These are phyloP conservation scores for Coptodon bakossiorum DNA, from an alignment of 2,113 vertebrate species.

Conservation along the genomic window DNA sequence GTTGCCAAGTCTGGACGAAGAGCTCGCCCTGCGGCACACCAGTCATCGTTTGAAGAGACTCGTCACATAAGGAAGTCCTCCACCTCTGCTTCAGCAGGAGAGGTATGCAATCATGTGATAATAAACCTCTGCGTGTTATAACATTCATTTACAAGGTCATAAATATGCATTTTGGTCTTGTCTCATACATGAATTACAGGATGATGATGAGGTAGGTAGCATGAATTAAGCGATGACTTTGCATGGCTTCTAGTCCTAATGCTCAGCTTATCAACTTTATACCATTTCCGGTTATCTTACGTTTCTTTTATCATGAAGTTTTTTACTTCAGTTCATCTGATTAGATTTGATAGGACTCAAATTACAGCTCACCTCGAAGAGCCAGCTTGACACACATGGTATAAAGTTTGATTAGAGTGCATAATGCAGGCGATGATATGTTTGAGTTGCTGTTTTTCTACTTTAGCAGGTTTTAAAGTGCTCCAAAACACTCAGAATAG, in stretches of 20 bases:
- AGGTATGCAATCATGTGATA: conserved; percentile 64
- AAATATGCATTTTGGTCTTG: conserved; percentile 29
- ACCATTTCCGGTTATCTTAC: neutral
- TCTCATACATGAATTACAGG: conserved; percentile 45
- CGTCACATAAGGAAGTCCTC: conserved; percentile 68
- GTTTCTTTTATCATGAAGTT: neutral
- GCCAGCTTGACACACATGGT: neutral
- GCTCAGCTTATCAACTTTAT: conserved; percentile 38
- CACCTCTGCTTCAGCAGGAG: conserved; percentile 60
- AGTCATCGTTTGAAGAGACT: conserved; percentile 66
- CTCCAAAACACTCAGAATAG: neutral
- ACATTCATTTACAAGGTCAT: neutral
- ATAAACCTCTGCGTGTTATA: neutral
- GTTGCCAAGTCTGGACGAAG: conserved; percentile 81
- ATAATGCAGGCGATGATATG: neutral
- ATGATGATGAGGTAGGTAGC: conserved; percentile 60
- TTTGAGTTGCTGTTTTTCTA: conserved; percentile 1
- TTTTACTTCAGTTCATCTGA: neutral
- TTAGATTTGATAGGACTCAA: neutral
- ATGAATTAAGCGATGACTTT: neutral
- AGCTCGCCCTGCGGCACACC: conserved; percentile 73
- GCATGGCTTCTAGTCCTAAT: conserved; percentile 25
- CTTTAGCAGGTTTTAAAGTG: neutral
- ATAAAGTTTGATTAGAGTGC: conserved; percentile 12
- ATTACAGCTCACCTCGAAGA: neutral